Conservation (phyloP, 2,113 vertebrate species). For the Theristicus caerulescens region DNA sequence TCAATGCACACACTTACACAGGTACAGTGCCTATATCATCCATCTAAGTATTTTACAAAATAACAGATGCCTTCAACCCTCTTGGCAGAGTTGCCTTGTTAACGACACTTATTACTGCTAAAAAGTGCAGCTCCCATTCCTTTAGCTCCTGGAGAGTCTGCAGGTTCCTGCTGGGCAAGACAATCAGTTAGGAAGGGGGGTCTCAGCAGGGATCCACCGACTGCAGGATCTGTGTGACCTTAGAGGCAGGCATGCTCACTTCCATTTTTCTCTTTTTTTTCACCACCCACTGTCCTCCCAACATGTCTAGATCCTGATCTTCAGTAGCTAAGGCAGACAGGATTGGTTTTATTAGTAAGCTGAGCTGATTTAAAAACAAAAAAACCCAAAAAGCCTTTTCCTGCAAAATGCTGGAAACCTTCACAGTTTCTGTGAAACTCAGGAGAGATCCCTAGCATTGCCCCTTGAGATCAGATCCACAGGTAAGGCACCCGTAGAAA, state of each 20-base stretch:
- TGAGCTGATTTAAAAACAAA: not conserved
- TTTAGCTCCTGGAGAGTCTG: conserved; percentile 26
- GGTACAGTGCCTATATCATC: not conserved
- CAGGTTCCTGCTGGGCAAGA: conserved; percentile 40
- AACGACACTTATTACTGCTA: conserved; percentile 44
- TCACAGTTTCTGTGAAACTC: not conserved
- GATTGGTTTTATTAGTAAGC: not conserved
- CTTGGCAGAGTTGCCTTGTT: conserved; percentile 52
- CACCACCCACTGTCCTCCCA: not conserved
- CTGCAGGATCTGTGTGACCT: not conserved
- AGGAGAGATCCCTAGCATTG: not conserved
- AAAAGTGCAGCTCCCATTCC: conserved; percentile 27
- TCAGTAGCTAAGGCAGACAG: not conserved
- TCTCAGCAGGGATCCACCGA: not conserved
- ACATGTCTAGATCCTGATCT: not conserved
- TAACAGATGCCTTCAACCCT: conserved; percentile 28
- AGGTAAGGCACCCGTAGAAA: not conserved
- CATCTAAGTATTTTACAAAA: conserved; percentile 30
- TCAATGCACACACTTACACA: conserved; percentile 2
- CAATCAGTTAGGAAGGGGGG: not conserved
- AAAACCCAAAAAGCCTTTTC: not conserved
- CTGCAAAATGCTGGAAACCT: not conserved
- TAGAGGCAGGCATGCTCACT: not conserved
- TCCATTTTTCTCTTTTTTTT: not conserved
- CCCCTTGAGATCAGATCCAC: not conserved